These are phyloP conservation scores for Crenichthys baileyi DNA, from an alignment of 2,797 vertebrate genomes.

Conservation along the genomic window DNA sequence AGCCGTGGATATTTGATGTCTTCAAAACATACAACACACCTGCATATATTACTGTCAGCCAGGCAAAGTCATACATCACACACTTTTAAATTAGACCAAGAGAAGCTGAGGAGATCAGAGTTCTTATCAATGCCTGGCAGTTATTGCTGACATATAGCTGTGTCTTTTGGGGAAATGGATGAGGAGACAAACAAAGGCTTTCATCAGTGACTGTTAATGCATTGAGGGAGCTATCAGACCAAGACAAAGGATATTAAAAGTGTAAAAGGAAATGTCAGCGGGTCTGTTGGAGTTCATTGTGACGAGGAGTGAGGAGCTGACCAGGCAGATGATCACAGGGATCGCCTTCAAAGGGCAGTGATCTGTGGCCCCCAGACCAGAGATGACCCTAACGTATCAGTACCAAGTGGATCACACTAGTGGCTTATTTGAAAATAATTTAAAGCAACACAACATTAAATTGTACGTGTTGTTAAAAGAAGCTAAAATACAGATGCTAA, in stretches of 20 bases:
- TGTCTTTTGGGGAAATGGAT: conserved; percentile 61
- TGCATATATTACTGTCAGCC: conserved; percentile 52
- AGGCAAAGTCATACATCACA: conserved; percentile 38
- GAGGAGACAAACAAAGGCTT: conserved; percentile 58
- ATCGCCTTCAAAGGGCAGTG: conserved; percentile 23
- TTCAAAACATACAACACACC: conserved; percentile 39
- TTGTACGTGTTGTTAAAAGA: no score
- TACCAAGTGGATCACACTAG: background rate
- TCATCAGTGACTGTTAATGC: conserved; percentile 60
- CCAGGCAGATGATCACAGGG: conserved; percentile 34
- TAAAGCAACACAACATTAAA: no score
- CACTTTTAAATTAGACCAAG: conserved; percentile 25
- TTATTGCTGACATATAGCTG: conserved; percentile 63
- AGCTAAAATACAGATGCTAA: background rate
- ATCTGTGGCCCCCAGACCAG: conserved; percentile 41
- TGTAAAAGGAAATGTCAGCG: conserved; percentile 56
- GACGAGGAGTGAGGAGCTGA: conserved; percentile 52
- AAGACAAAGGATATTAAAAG: conserved; percentile 78
- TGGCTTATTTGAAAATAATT: background rate
- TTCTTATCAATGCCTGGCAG: conserved; percentile 57
- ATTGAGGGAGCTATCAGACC: conserved; percentile 72
- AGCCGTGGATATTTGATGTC: conserved; percentile 33
- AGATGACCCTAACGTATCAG: conserved; percentile 22
- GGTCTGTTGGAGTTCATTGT: conserved; percentile 54
- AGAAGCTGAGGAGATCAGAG: conserved; percentile 46